Percentiles rank a stretch among this genome's conserved stretches.
Evolutionary conservation across 2,888 invertebrate species (phyloP).

Genomic region (Dryocosmus kuriphilus): DNA sequence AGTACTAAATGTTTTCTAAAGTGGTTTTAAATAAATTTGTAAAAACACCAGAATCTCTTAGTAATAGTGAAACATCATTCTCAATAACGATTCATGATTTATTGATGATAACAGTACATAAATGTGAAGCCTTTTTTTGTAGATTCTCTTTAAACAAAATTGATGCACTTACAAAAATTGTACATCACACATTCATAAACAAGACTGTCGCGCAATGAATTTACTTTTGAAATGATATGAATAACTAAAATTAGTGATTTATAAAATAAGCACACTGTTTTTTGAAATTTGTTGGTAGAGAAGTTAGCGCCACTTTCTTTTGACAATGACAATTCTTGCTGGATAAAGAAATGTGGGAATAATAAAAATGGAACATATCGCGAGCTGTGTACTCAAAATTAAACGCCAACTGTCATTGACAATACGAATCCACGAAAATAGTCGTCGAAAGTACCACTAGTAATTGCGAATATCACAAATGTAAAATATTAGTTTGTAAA

Average conservation of each 20-base stretch:
- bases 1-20: conserved; percentile 14
- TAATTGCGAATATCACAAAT: conserved; percentile 19
- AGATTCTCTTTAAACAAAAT: not conserved
- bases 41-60: not conserved
- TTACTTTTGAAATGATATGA: not conserved
- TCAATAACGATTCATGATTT: conserved; percentile 1
- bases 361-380: conserved; percentile 4
- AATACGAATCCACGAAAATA: conserved; percentile 20
- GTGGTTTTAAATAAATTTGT: conserved; percentile 3
- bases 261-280: not conserved
- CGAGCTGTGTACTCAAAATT: not conserved
- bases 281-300: not conserved
- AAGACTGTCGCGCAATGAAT: not conserved
- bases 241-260: not conserved
- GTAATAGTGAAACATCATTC: not conserved
- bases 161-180: not conserved
- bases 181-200: not conserved
- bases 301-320: not conserved
- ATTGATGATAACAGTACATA: not conserved
- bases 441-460: not conserved
- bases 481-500: conserved; percentile 31
- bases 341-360: not conserved
- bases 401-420: conserved; percentile 25
- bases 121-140: not conserved
- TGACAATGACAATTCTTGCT: not conserved